These are phyloP conservation scores for Monoplex corrugatus DNA, from an alignment of 2,888 invertebrate species.

Conservation along the genomic window DNA sequence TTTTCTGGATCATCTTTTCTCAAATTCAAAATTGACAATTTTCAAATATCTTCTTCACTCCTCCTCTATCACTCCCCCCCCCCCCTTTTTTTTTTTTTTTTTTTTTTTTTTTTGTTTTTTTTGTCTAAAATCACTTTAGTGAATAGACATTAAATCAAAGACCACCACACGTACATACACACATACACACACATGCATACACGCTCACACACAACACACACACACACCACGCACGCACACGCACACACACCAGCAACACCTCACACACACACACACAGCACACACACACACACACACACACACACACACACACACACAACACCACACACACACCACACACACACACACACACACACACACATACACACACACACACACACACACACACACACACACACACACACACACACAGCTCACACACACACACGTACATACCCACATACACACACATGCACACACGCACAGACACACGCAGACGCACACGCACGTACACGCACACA, in stretches of 20 bases:
- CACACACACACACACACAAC: neutral
- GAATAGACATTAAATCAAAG: too few species aligned
- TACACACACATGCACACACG: neutral
- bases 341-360: conserved; percentile 1
- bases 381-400: neutral
- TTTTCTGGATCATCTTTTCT: too few species aligned
- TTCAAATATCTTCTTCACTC: too few species aligned
- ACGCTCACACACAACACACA: conserved; percentile 12
- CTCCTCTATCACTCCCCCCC: too few species aligned
- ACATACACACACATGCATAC: conserved; percentile 2
- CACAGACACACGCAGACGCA: neutral
- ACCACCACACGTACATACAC: neutral
- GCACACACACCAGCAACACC: neutral
- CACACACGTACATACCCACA: neutral
- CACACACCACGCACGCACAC: neutral
- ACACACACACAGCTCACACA: too few species aligned
- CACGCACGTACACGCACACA: neutral
- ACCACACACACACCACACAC: neutral
- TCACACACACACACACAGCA: conserved; percentile 3
- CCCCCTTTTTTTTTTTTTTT: too few species aligned
- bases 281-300: neutral
- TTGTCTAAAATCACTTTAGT: too few species aligned
- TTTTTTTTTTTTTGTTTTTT: too few species aligned
- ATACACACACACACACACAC: neutral
- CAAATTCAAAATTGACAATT: too few species aligned